Conservation (phyloP, 2,888 invertebrate genomes). For the Synanthedon myopaeformis region DNA sequence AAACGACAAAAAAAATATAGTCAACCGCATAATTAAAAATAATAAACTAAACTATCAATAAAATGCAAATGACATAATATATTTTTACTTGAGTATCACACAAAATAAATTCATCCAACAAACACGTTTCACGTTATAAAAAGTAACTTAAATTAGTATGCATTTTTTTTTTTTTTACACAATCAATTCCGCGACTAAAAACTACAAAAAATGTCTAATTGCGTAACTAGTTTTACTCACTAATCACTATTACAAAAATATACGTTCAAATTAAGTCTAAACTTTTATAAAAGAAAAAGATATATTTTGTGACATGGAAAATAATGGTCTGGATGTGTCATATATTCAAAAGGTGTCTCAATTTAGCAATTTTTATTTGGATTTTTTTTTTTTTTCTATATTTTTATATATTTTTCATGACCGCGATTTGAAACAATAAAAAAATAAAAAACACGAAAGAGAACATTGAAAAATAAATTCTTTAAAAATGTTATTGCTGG, state of each 20-base stretch:
- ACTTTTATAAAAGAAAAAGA: background rate
- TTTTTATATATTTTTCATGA: too few species aligned
- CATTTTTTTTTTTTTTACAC: background rate
- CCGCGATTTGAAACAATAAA: too few species aligned
- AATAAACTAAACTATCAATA: slow-evolving; percentile 13
- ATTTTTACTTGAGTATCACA: slow-evolving; percentile 33
- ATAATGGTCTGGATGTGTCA: too few species aligned
- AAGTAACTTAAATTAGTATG: background rate
- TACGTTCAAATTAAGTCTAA: background rate
- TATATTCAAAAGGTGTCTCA: too few species aligned
- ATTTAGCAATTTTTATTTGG: too few species aligned
- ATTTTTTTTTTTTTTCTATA: too few species aligned
- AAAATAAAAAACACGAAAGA: too few species aligned
- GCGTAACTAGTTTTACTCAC: too few species aligned
- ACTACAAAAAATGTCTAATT: background rate
- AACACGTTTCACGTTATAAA: background rate
- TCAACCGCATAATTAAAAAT: background rate
- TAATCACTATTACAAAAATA: background rate
- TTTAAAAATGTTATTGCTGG: too few species aligned
- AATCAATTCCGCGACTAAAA: background rate
- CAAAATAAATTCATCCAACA: slow-evolving; percentile 12
- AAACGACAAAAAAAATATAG: slow-evolving; percentile 14
- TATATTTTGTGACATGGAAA: slow-evolving; percentile 6
- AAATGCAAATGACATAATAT: slow-evolving; percentile 26
- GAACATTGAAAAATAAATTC: too few species aligned